A percentile compares a stretch with the other conserved stretches of the same genome.
phyloP scores from a whole-genome alignment of 2,113 vertebrate genomes.

The Balaeniceps rex region DNA sequence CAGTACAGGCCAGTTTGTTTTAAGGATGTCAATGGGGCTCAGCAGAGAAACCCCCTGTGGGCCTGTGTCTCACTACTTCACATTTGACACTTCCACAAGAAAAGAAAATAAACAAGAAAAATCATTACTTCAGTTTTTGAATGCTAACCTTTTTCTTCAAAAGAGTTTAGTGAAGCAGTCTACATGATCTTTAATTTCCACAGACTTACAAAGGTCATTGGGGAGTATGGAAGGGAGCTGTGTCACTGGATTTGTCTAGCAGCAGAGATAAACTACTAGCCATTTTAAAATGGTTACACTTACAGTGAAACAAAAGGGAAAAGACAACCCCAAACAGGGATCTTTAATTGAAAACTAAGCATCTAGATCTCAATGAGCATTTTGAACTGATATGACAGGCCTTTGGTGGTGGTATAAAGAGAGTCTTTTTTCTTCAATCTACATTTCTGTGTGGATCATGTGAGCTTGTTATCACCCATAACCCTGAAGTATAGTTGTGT shows the following conservation, averaged over 20 bases:
- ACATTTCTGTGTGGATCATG: background rate
- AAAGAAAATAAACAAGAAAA: background rate
- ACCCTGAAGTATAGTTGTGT: background rate
- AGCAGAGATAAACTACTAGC: background rate
- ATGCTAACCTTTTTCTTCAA: background rate
- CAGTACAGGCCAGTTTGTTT: background rate
- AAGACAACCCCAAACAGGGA: rapidly evolving
- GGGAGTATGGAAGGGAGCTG: background rate
- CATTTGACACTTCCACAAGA: background rate
- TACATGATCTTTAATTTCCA: background rate
- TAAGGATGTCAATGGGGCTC: background rate
- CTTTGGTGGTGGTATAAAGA: background rate
- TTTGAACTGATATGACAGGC: background rate
- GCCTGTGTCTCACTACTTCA: background rate
- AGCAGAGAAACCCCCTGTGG: background rate
- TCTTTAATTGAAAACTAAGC: background rate
- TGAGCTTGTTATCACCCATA: background rate
- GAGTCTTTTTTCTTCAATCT: background rate
- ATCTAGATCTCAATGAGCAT: background rate
- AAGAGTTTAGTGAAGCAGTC: background rate
- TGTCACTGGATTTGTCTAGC: background rate
- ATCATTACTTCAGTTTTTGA: background rate
- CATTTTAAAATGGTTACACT: background rate
- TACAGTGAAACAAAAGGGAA: background rate
- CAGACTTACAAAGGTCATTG: background rate